Evolutionary conservation across 2,888 invertebrate species (phyloP), one percentile per base, ranked within the genome.

Genomic region (Apamea monoglypha): DNA sequence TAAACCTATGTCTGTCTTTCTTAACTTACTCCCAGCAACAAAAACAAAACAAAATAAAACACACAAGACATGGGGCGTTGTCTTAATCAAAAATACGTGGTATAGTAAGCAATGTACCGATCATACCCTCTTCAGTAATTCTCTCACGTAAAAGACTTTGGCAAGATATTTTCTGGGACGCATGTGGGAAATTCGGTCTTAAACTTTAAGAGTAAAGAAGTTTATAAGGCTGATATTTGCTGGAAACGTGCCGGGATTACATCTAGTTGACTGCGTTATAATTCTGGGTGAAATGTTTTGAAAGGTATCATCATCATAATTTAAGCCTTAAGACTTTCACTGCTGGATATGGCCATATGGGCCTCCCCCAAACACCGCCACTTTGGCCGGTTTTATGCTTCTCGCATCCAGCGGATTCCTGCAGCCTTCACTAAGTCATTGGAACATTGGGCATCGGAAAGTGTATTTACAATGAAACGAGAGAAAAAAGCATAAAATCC

Each of bases 41-140:
- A 80, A 72, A 78, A 83, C 47, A 84, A 84, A 83, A 83, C 50
- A 82, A 82, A 83, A 61, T 61, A 78, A 66, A 44, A 68, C 18
- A 40, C n/a, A 68, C 50, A 63, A 83, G 78, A 79, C 79, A 56
- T 32, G 56, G 36, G 56, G 32, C 66, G 59, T 64, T 32, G 75
- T 77, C 78, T 80, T 80, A 82, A 85, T 81, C 75, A 72, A 76
- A 78, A 83, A 73, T 14, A 88, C 88, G 82, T 88, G 90, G 63
- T 77, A 73, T 68, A 81, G 36, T 72, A 78, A 81, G 59, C 86
- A 82, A 86, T 82, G 74, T 68, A 40, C 66, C 67, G 78, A 83
- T 85, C 79, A 83, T 61, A 79, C 63, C 40, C 71, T 70, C 47
- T 16, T 80, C 70, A 71, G 36, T 83, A 88, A 82, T 88, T 77